phyloP scores from a whole-genome alignment of 2,113 vertebrate species.

The Channa argus region DNA sequence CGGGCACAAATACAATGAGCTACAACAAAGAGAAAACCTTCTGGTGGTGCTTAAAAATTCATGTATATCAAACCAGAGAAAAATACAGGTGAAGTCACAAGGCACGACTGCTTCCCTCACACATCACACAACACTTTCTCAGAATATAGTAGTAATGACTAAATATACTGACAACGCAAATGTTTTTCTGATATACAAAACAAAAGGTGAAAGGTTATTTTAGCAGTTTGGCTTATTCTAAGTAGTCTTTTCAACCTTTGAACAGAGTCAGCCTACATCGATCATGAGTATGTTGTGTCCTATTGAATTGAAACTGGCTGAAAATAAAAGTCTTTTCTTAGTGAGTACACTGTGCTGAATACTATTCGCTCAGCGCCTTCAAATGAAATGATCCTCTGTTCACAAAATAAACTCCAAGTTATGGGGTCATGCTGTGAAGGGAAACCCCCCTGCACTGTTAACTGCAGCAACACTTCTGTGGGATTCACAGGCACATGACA shows the following conservation, averaged over 20 bases:
- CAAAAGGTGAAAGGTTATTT: neutral
- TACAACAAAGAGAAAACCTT: neutral
- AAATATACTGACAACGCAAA: neutral
- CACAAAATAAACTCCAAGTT: neutral
- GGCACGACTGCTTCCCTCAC: neutral
- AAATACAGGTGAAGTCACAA: neutral
- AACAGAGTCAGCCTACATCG: neutral
- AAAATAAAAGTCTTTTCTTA: neutral
- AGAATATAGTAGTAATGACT: too few species aligned
- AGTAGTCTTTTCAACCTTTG: slow-evolving; percentile 15
- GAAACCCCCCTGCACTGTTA: slow-evolving; percentile 15
- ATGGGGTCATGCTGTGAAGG: slow-evolving; percentile 19
- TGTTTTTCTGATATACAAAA: neutral
- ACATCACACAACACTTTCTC: neutral
- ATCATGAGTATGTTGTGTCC: slow-evolving; percentile 13
- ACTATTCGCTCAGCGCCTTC: slow-evolving; percentile 8
- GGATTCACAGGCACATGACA: slow-evolving; percentile 38
- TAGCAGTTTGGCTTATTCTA: neutral
- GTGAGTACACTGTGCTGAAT: slow-evolving; percentile 17
- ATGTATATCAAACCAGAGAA: slow-evolving; percentile 10
- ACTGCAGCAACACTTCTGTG: slow-evolving; percentile 38
- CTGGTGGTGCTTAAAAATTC: slow-evolving; percentile 14
- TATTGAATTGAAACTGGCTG: neutral
- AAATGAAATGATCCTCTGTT: slow-evolving; percentile 43
- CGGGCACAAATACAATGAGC: slow-evolving; percentile 1